Conservation (phyloP, 2,113 vertebrate species). For the Hippocampus guttulatus region DNA sequence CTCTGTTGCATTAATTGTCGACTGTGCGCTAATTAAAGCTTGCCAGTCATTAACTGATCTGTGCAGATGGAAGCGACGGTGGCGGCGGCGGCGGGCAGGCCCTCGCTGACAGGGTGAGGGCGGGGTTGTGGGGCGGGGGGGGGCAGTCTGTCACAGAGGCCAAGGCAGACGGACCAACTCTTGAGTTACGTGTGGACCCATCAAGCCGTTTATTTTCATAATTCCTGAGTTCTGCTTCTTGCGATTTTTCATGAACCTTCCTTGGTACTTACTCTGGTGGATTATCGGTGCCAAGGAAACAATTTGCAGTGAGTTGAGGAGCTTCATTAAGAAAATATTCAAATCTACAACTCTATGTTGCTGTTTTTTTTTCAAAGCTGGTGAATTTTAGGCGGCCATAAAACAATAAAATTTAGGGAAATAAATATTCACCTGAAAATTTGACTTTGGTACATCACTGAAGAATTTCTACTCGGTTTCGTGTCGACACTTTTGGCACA, state of each 20-base stretch:
- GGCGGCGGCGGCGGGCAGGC: constrained; percentile 41
- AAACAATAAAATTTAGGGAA: too few species aligned
- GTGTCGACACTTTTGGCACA: neutral
- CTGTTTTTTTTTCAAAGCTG: too few species aligned
- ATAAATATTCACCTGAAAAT: neutral
- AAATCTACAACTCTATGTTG: too few species aligned
- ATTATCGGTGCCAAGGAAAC: neutral
- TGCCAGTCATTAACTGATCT: constrained; percentile 58
- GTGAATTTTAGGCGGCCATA: too few species aligned
- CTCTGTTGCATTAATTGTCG: constrained; percentile 71
- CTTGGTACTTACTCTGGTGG: neutral
- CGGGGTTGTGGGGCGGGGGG: neutral
- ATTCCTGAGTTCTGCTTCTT: neutral
- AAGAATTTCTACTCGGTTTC: neutral
- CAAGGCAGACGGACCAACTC: neutral
- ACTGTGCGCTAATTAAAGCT: constrained; percentile 68
- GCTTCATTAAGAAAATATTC: neutral
- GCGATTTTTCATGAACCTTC: too few species aligned
- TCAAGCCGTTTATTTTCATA: neutral
- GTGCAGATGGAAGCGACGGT: constrained; percentile 40
- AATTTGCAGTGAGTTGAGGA: neutral
- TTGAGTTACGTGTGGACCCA: neutral
- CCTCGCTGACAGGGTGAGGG: constrained; percentile 14
- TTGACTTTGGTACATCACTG: neutral
- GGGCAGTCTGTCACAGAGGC: neutral